Evolutionary conservation across 2,888 invertebrate species (phyloP).

Genomic region (Crossocerus cetratus): DNA sequence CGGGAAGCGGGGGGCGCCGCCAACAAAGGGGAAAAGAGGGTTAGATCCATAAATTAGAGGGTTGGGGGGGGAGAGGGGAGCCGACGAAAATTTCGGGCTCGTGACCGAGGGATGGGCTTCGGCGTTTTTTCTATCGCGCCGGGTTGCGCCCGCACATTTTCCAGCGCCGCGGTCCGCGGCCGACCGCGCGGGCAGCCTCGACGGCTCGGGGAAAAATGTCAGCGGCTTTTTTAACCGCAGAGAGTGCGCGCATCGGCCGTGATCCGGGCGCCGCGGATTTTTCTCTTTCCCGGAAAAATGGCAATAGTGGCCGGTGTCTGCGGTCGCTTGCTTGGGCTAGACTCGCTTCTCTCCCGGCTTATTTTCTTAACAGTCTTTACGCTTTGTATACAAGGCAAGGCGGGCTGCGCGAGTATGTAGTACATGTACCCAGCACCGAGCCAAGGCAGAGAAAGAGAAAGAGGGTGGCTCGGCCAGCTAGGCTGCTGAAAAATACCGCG

Average conservation of each 20-base stretch:
- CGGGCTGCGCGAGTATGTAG: too few species aligned
- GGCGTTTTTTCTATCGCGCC: neutral
- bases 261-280: neutral
- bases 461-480: neutral
- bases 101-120: too few species aligned
- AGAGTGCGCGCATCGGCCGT: neutral
- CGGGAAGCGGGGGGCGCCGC: conserved; percentile 12
- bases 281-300: conserved; percentile 6
- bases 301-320: conserved; percentile 19
- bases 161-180: too few species aligned
- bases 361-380: conserved; percentile 12
- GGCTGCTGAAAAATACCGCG: conserved; percentile 9
- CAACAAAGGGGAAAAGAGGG: conserved; percentile 42
- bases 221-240: conserved; percentile 12
- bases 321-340: neutral
- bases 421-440: neutral
- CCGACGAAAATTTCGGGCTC: neutral
- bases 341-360: neutral
- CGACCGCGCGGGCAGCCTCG: conserved; percentile 10
- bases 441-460: neutral
- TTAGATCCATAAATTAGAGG: conserved; percentile 56
- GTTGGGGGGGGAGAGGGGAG: conserved; percentile 44
- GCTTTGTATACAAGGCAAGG: neutral
- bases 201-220: conserved; percentile 37
- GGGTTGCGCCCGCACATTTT: conserved; percentile 22